Evolutionary conservation across 2,888 invertebrate genomes (phyloP).

Genomic region (Pyrrhia umbra): DNA sequence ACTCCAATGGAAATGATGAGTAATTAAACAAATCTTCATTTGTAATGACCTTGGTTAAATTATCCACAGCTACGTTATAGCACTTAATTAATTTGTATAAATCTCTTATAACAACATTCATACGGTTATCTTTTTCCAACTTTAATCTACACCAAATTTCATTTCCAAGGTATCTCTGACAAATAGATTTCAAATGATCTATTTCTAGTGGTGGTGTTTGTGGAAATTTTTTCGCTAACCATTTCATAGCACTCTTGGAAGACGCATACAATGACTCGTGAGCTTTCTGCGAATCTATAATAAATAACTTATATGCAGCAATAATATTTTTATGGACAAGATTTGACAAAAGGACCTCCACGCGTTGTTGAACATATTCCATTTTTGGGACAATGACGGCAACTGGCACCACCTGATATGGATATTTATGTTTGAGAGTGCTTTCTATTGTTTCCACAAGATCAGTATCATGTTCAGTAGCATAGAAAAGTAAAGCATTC

Average conservation of each 20-base stretch:
- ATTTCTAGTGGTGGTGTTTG: conserved; percentile 89
- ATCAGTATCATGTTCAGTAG: conserved; percentile 74
- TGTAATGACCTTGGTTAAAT: conserved; percentile 90
- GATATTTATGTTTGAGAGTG: conserved; percentile 78
- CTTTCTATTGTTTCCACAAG: conserved; percentile 73
- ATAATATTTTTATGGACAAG: conserved; percentile 75
- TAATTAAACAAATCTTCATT: conserved; percentile 91
- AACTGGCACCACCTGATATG: conserved; percentile 83
- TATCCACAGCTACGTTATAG: conserved; percentile 92
- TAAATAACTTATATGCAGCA: conserved; percentile 79
- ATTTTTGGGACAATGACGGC: conserved; percentile 78
- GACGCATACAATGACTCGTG: conserved; percentile 72
- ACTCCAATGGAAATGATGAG: conserved; percentile 92
- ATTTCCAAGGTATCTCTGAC: conserved; percentile 90
- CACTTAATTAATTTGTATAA: conserved; percentile 91
- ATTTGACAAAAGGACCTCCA: conserved; percentile 72
- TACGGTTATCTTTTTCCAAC: conserved; percentile 77
- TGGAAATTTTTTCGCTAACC: conserved; percentile 87
- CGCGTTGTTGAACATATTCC: conserved; percentile 62
- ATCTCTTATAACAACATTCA: conserved; percentile 86
- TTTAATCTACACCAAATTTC: conserved; percentile 91
- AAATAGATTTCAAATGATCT: conserved; percentile 88
- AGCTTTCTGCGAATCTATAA: conserved; percentile 73
- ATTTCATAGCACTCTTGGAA: conserved; percentile 84
- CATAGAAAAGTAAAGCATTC: conserved; percentile 83